Conservation (phyloP, 2,797 vertebrate genomes). For the Merluccius polli region DNA sequence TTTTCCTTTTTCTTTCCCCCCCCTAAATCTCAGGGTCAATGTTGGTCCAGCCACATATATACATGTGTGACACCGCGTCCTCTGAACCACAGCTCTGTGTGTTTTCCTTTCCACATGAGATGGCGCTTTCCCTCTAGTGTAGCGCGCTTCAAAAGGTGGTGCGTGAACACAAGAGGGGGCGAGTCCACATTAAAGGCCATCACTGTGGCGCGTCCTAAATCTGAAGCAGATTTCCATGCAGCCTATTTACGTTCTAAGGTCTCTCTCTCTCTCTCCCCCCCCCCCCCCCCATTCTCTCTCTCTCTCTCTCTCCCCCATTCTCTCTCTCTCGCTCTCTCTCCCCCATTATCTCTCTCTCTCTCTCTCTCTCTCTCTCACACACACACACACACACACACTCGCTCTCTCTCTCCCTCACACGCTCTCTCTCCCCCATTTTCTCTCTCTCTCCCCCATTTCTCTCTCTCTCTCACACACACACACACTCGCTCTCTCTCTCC, state of each 20-base stretch:
- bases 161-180: conserved; percentile 33
- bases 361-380: too few species aligned
- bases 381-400: too few species aligned
- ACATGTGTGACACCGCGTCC: background rate
- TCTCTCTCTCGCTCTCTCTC: too few species aligned
- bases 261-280: too few species aligned
- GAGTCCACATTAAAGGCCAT: conserved; percentile 55
- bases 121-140: conserved; percentile 37
- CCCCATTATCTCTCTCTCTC: too few species aligned
- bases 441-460: too few species aligned
- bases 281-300: too few species aligned
- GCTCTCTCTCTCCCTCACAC: too few species aligned
- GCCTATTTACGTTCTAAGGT: conserved; percentile 25
- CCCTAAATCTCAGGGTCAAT: background rate
- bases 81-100: conserved; percentile 11
- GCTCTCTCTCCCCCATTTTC: too few species aligned
- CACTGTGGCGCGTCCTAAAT: conserved; percentile 53
- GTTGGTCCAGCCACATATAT: background rate
- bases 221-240: conserved; percentile 61
- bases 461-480: too few species aligned
- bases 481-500: too few species aligned
- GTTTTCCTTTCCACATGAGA: conserved; percentile 44
- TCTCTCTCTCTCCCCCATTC: too few species aligned
- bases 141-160: conserved; percentile 49
- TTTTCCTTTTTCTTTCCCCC: background rate